Conservation (phyloP, 2,113 vertebrate species). For the Cryptoleucopteryx plumbea region DNA sequence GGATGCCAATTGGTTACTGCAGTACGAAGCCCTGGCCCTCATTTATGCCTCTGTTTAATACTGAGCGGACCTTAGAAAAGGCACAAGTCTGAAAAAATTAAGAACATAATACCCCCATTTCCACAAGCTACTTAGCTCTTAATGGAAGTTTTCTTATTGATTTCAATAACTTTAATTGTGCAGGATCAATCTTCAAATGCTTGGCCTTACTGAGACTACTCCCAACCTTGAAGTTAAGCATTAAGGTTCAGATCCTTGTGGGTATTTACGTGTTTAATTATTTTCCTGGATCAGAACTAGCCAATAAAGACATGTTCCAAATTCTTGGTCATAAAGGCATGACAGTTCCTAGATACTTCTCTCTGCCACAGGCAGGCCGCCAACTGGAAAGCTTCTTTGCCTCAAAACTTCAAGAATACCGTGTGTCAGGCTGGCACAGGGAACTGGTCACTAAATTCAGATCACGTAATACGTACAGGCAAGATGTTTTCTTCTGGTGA, state of each 20-base stretch:
- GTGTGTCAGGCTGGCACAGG: not conserved
- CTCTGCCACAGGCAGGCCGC: not conserved
- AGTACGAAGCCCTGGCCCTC: not conserved
- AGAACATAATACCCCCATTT: not conserved
- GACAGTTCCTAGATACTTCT: constrained; percentile 50
- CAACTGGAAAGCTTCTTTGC: constrained; percentile 7
- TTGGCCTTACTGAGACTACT: not conserved
- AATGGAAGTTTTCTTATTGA: not conserved
- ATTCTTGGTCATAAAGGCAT: constrained; percentile 56
- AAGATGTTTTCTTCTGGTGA: not conserved
- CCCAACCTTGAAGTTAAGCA: constrained; percentile 16
- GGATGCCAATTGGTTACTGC: not conserved
- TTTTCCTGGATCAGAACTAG: constrained; percentile 39
- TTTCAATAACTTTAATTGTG: not conserved
- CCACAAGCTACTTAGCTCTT: not conserved
- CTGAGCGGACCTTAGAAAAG: not conserved
- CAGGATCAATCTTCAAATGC: not conserved
- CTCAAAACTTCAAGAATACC: not conserved
- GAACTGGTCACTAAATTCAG: not conserved
- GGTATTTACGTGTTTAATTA: constrained; percentile 43
- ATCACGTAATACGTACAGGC: not conserved
- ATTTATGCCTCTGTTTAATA: not conserved
- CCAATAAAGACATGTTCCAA: constrained; percentile 1
- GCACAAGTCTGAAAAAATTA: not conserved
- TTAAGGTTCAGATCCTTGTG: constrained; percentile 4